Evolutionary conservation across 2,113 vertebrate species (phyloP).

Genomic region (Oryzias javanicus): DNA sequence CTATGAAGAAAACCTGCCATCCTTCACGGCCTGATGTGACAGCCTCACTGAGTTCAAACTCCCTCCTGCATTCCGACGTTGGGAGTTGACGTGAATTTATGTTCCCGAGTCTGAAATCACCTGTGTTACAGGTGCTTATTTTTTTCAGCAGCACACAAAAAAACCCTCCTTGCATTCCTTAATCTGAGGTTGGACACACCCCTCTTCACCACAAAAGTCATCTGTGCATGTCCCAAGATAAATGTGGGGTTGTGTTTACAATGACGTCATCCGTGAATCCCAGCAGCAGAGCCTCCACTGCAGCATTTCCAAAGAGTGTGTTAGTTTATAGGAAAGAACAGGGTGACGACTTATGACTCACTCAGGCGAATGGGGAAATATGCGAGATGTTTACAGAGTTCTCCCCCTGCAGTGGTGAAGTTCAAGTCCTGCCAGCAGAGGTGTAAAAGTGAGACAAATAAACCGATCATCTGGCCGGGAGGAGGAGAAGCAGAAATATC

Average conservation of each 20-base stretch:
- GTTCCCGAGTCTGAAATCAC: constrained; percentile 53
- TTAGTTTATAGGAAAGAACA: not conserved
- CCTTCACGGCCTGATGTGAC: constrained; percentile 30
- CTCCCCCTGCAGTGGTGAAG: constrained; percentile 15
- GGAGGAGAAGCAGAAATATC: constrained; percentile 4
- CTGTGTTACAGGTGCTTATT: constrained; percentile 60
- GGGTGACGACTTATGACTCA: constrained; percentile 15
- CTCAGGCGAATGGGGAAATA: constrained; percentile 4
- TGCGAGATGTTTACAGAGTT: constrained; percentile 28
- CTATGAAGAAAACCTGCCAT: constrained; percentile 8
- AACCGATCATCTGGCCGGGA: constrained; percentile 36
- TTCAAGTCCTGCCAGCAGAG: constrained; percentile 35
- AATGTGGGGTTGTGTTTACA: constrained; percentile 1
- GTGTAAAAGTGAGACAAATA: constrained; percentile 51
- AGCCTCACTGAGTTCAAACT: constrained; percentile 24
- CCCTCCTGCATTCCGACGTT: constrained; percentile 38
- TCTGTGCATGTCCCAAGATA: constrained; percentile 9
- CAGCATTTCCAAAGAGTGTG: not conserved
- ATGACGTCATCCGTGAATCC: not conserved
- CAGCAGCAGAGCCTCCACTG: not conserved
- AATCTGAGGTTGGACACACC: constrained; percentile 47
- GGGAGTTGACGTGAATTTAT: constrained; percentile 52
- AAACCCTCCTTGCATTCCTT: constrained; percentile 54
- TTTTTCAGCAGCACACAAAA: constrained; percentile 38
- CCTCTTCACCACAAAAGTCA: constrained; percentile 24